Base-by-base conservation (phyloP, 2,797 vertebrate species). In the Schizopygopsis pylzovi region DNA sequence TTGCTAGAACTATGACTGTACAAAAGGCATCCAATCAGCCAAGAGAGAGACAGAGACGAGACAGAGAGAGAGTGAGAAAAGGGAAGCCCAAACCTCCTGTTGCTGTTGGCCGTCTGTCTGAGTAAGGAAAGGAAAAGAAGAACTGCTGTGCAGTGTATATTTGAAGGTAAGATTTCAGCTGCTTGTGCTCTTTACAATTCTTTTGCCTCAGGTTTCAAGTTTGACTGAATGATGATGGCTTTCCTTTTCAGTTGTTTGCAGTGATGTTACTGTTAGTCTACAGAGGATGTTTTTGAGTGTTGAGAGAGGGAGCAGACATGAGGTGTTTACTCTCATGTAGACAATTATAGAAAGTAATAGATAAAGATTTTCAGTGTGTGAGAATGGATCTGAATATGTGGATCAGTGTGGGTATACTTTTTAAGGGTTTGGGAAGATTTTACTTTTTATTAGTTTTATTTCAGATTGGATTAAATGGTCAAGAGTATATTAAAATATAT, bases 111-210 rank as follows among this genome's bases (percentile, higher is more conserved):
- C 67, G 67, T 52, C 70, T 63, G 76, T 79, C 43, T 80, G 28
- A 80, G 47, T 22, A 72, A 71, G 54, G 15, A 75, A 81, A 63
- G 54, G 15, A 75, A 81, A 63, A 75, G 39, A 80, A 39, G 43
- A 80, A 22, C 70, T 80, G 9, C 68, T 75, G 49, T 54, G 15
- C 16, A 43, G n/a, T 70, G 63, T 71, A 37, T 47, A 47, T 28
- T 81, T 73, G 20, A 63, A 49, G 70, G 77, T 80, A 85, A 37
- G 54, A 39, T 59, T 63, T 63, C 67, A 83, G 56, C 41, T 82
- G 59, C 39, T 13, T 61, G 13, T 67, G 5, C 1, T 37, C 7
- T 13, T 85, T 2, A 1, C 4, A 15, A 16, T 3, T 18, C 2
- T 67, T 72, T 81, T 61, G 33, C n/a, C 20, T 65, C 18, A 0